These are phyloP conservation scores for Ptychoptera albimana DNA, from an alignment of 2,888 invertebrate genomes.

Conservation along the genomic window DNA sequence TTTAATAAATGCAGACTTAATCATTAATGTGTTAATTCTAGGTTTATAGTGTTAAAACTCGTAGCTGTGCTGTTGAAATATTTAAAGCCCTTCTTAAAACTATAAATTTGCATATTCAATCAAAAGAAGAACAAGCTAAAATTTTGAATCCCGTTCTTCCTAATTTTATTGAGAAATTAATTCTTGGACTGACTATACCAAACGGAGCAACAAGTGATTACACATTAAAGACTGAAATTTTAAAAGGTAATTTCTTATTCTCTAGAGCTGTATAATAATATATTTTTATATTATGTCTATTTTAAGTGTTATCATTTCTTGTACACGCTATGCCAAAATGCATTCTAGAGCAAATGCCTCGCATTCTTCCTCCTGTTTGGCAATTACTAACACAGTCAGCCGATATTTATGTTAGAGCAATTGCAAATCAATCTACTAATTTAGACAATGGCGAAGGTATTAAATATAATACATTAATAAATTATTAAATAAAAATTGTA, in stretches of 20 bases:
- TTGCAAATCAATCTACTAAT: slow-evolving; percentile 39
- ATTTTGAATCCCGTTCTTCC: slow-evolving; percentile 49
- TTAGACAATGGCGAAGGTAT: slow-evolving; percentile 38
- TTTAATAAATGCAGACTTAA: neutral
- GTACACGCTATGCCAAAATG: slow-evolving; percentile 44
- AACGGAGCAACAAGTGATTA: slow-evolving; percentile 39
- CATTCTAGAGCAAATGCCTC: slow-evolving; percentile 39
- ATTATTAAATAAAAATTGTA: neutral
- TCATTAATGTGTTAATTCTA: neutral
- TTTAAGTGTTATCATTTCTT: slow-evolving; percentile 39
- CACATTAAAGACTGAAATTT: slow-evolving; percentile 45
- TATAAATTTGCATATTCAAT: slow-evolving; percentile 23
- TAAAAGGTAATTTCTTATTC: slow-evolving; percentile 31
- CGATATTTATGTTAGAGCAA: slow-evolving; percentile 43
- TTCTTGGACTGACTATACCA: slow-evolving; percentile 37
- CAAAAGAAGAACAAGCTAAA: slow-evolving; percentile 38
- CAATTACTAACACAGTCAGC: slow-evolving; percentile 48
- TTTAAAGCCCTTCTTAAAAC: slow-evolving; percentile 40
- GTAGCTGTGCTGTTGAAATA: slow-evolving; percentile 49
- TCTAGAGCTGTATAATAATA: neutral
- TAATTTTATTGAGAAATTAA: slow-evolving; percentile 46
- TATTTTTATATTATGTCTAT: neutral
- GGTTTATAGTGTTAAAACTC: slow-evolving; percentile 36
- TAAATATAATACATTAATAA: no score
- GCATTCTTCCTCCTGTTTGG: slow-evolving; percentile 50